Evolutionary conservation across 2,888 invertebrate genomes (phyloP).

Genomic region (Sabatieria punctata): DNA sequence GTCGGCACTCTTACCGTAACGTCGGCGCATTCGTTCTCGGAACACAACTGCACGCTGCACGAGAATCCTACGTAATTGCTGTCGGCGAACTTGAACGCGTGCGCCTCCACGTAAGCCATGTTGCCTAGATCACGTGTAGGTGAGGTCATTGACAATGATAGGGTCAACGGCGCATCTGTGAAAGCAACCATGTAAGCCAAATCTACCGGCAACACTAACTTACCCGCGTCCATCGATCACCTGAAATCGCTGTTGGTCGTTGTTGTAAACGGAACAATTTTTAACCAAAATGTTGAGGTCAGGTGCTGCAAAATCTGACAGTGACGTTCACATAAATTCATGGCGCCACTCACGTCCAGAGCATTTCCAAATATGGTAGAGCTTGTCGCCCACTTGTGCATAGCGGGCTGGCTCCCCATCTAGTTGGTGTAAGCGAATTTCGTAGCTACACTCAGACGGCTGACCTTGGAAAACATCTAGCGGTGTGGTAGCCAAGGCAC

Average conservation of each 20-base stretch:
- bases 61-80: not conserved
- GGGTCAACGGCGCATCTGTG: not conserved
- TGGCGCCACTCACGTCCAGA: not conserved
- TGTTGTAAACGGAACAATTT: not conserved
- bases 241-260: not conserved
- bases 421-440: not conserved
- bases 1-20: not conserved
- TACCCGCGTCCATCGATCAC: not conserved
- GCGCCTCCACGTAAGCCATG: not conserved
- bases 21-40: not conserved
- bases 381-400: not conserved
- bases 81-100: constrained; percentile 1
- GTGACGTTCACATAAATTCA: not conserved
- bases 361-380: not conserved
- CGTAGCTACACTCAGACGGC: too few species aligned
- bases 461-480: too few species aligned
- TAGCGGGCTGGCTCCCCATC: not conserved
- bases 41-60: not conserved
- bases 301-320: not conserved
- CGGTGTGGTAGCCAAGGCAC: too few species aligned
- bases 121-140: not conserved
- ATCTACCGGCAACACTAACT: not conserved
- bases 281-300: not conserved
- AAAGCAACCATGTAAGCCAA: too few species aligned
- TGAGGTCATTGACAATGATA: not conserved